A percentile compares a stretch with the other conserved stretches of the same genome.
phyloP scores from a whole-genome alignment of 2,888 invertebrate genomes.

The Linnaemya tessellans region DNA sequence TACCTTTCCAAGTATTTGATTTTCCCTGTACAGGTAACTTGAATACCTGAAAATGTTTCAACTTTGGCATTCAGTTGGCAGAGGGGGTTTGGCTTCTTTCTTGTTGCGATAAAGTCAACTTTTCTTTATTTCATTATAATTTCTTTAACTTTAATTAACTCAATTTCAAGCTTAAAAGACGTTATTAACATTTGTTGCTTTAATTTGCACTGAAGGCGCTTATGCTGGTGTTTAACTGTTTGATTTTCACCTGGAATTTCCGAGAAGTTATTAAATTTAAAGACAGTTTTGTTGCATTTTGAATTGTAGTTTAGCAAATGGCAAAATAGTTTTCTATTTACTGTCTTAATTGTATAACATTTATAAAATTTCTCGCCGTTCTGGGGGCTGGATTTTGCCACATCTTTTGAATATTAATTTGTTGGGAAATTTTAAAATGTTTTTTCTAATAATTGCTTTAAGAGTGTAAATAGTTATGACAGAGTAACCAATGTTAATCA shows the following conservation, averaged over 20 bases:
- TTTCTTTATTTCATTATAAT: constrained; percentile 45
- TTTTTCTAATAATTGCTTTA: background rate
- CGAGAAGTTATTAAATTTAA: constrained; percentile 42
- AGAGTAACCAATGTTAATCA: no score
- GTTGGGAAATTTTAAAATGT: background rate
- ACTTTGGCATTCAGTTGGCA: constrained; percentile 9
- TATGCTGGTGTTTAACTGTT: constrained; percentile 11
- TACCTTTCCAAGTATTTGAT: constrained; percentile 10
- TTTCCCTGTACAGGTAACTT: constrained; percentile 3
- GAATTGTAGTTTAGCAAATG: constrained; percentile 19
- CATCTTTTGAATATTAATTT: background rate
- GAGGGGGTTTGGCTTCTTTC: background rate
- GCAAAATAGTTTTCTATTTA: background rate
- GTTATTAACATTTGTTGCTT: constrained; percentile 63
- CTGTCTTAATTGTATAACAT: background rate
- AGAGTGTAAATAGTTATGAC: background rate
- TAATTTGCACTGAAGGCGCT: background rate
- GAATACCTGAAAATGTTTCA: constrained; percentile 24
- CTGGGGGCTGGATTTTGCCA: background rate
- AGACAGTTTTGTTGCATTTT: constrained; percentile 34
- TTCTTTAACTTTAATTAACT: constrained; percentile 72
- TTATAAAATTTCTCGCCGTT: background rate
- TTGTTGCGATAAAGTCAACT: constrained; percentile 9
- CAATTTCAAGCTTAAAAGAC: constrained; percentile 71
- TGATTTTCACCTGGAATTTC: background rate